phyloP scores from a whole-genome alignment of 2,113 vertebrate genomes.

The Scophthalmus maximus region DNA sequence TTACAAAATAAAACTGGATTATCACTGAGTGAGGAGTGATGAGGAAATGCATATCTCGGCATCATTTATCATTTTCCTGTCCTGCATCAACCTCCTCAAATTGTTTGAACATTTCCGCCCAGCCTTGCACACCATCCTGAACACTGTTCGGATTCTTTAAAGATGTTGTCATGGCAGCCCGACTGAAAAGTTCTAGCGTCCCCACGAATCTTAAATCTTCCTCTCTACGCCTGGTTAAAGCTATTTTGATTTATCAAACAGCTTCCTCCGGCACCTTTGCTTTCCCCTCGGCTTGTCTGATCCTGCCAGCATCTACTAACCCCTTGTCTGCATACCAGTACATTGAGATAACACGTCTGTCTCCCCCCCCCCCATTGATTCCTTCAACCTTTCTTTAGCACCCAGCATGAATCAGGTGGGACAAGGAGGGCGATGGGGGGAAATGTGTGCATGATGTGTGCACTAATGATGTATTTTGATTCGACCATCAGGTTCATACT shows the following conservation, averaged over 20 bases:
- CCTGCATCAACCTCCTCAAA: constrained; percentile 28
- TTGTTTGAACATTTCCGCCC: constrained; percentile 34
- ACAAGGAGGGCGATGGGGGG: constrained; percentile 42
- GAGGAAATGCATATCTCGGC: constrained; percentile 35
- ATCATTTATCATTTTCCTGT: constrained; percentile 52
- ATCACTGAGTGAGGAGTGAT: constrained; percentile 49
- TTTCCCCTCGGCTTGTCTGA: constrained; percentile 71
- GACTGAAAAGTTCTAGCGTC: constrained; percentile 16
- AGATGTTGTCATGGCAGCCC: constrained; percentile 49
- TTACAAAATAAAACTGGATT: constrained; percentile 45
- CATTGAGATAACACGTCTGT: constrained; percentile 69
- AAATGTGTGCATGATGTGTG: constrained; percentile 38
- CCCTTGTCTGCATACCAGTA: constrained; percentile 75
- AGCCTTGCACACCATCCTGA: constrained; percentile 28
- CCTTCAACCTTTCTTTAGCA: constrained; percentile 63
- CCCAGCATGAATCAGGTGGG: constrained; percentile 66
- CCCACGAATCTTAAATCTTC: constrained; percentile 49
- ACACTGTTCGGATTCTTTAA: constrained; percentile 27
- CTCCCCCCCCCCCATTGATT: constrained; percentile 30
- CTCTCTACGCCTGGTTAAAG: constrained; percentile 46
- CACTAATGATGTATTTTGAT: constrained; percentile 53
- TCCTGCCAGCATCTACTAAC: constrained; percentile 65
- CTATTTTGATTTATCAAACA: constrained; percentile 56
- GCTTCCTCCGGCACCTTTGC: constrained; percentile 64
- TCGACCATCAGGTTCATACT: constrained; percentile 20